Evolutionary conservation across 2,888 invertebrate genomes (phyloP), one percentile per base, ranked within the genome.

Genomic region (Octonoba sinensis): DNA sequence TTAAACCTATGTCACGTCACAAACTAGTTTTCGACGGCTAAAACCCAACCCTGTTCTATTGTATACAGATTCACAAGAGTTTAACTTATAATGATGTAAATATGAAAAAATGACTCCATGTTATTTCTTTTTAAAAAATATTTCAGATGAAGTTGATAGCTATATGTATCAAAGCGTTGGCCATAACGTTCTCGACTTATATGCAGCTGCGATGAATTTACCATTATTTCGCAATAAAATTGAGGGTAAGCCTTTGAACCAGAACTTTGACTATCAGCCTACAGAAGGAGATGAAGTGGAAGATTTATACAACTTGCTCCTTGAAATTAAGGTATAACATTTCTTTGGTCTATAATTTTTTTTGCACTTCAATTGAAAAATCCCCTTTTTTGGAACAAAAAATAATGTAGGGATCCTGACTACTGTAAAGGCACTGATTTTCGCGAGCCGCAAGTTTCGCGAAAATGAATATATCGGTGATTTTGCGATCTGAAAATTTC

Each of bases 121-220:
- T 18, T 54, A 18, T 18, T 18, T 1, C 51, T 54, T 54, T 3
- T 57, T 22, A 12, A 6, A 27, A 16, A 64, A 47, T 20, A 22
- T 89, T 89, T 56, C 88, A 93, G 94, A 94, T 91, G 97, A 97
- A 89, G 88, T 96, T 87, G 97, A 98, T 89, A 97, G 97, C 88
- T 99, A 95, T 88, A 99, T 99, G 99, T 99, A 98, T 88, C 99
- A 99, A 91, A 97, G 97, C 69, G 99, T 99, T 74, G 99, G 99
- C 0, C 96, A 97, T 88, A 95, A 97, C 90, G 96, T 96, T 20
- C 93, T 99, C 85, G 93, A 93, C 85, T 91, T 94, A 85, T 95
- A 97, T 88, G 95, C 97, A 36, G 94, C 96, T 88, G 98, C 99
- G 1, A 95, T 98, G 93, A 95, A 92, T 3, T 89, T 99, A 79